Evolutionary conservation across 2,888 invertebrate genomes (phyloP).

Genomic region (Tinea semifulvella): DNA sequence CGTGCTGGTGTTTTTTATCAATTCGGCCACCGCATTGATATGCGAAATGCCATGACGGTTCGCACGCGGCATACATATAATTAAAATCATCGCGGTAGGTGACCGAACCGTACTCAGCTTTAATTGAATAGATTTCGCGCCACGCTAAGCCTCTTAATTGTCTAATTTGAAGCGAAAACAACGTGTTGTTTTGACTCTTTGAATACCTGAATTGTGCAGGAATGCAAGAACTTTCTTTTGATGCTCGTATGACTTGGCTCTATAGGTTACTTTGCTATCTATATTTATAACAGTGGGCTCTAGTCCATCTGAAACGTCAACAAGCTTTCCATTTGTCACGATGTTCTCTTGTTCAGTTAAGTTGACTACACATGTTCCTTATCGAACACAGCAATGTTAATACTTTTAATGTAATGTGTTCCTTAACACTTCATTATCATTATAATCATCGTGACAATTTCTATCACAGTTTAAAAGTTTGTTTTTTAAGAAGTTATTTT

Average conservation of each 20-base stretch:
- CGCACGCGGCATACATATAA: slow-evolving; percentile 63
- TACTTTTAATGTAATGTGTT: no score
- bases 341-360: no score
- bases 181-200: slow-evolving; percentile 37
- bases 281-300: no score
- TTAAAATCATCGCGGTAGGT: slow-evolving; percentile 64
- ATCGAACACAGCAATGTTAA: no score
- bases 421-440: no score
- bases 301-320: no score
- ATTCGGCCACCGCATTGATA: slow-evolving; percentile 57
- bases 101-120: slow-evolving; percentile 52
- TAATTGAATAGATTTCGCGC: slow-evolving; percentile 61
- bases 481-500: no score
- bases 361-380: no score
- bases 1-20: slow-evolving; percentile 50
- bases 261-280: no score
- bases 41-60: slow-evolving; percentile 54
- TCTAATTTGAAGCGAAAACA: slow-evolving; percentile 65
- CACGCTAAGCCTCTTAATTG: slow-evolving; percentile 58
- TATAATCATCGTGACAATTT: no score
- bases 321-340: no score
- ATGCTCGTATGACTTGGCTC: slow-evolving; percentile 25
- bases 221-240: slow-evolving; percentile 63
- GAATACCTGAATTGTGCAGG: slow-evolving; percentile 46
- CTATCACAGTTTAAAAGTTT: no score